A percentile compares a stretch with the other conserved stretches of the same genome.
phyloP scores from a whole-genome alignment of 2,113 vertebrate species.

The Cromileptes altivelis region DNA sequence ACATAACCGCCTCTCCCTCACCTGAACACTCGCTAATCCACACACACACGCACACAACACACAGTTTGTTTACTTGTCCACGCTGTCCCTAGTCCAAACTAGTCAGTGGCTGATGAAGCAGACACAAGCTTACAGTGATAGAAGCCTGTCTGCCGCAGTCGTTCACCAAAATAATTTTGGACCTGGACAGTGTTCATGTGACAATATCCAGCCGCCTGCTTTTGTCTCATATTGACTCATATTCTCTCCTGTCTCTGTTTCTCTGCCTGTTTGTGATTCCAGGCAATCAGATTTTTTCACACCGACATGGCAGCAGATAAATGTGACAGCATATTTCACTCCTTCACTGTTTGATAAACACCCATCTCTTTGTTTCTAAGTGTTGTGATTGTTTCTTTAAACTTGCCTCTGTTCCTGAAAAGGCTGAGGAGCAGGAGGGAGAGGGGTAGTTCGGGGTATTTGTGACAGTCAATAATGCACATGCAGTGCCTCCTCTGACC shows the following conservation, averaged over 20 bases:
- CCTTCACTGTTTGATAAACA: background rate
- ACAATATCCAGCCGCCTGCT: slow-evolving; percentile 39
- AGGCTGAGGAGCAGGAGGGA: background rate
- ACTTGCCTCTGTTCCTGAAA: background rate
- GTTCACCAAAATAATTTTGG: slow-evolving; percentile 33
- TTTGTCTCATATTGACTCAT: slow-evolving; percentile 31
- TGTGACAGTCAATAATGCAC: background rate
- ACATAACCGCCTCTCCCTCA: slow-evolving; percentile 14
- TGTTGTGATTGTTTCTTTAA: slow-evolving; percentile 12
- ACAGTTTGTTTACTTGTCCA: slow-evolving; percentile 2
- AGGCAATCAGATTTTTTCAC: slow-evolving; percentile 9
- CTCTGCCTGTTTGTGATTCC: slow-evolving; percentile 26
- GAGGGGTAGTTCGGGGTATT: background rate
- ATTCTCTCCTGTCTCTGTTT: slow-evolving; percentile 8
- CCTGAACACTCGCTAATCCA: background rate
- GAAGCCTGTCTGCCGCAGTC: slow-evolving; percentile 16
- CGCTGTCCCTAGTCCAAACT: slow-evolving; percentile 8
- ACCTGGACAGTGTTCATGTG: slow-evolving; percentile 3
- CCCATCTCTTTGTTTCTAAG: background rate
- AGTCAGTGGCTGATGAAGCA: slow-evolving; percentile 38
- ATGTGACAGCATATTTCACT: slow-evolving; percentile 20
- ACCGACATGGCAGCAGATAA: background rate
- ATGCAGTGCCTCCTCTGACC: slow-evolving; percentile 49
- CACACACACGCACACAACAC: background rate
- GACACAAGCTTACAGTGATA: slow-evolving; percentile 15